Evolutionary conservation across 2,888 invertebrate species (phyloP), one percentile per base, ranked within the genome.

Genomic region (Phengaris alcon): DNA sequence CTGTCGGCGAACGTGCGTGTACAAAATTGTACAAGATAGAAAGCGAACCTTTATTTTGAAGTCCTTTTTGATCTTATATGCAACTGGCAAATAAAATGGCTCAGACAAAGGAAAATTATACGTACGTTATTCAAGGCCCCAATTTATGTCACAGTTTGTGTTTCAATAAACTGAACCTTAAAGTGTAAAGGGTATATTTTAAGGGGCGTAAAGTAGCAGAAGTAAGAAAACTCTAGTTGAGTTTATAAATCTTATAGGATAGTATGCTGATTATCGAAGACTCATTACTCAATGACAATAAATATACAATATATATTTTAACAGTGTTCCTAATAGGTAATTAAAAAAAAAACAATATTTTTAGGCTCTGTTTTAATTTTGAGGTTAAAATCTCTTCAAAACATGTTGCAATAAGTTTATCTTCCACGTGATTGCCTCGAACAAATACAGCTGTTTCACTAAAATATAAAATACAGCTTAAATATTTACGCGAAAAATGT

Each of bases 401-500:
- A 46, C 46, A 69, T 55, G 10, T 75, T 55, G 10, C 4, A 22
- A 68, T 68, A 54, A 55, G 55, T 55, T 69, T 55, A 75, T 75
- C 68, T 69, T 52, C 46, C 52, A 55, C 55, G 54, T 75, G 69
- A 75, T 75, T 75, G 75, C 75, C 48, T 48, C 54, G 55, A 57
- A 57, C 69, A 75, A 75, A 68, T 57, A 75, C 57, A 48, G 51
- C 52, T 22, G 46, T 75, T 75, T 70, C 69, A 46, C 15, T 44
- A 68, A 75, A 69, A 68, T 54, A 54, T 35, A 68, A 75, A 69
- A 69, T 55, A 57, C 55, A 52, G 55, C 69, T 74, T 75, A 68
- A 76, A 68, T 73, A 77, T 77, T 75, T 70, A 77, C 73, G 76
- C 15, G 22, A n/a, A 75, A 73, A 70, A 77, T 74, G 74, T 76